Conservation (phyloP, 1,140 invertebrate species). For the Parasteatoda tepidariorum region DNA sequence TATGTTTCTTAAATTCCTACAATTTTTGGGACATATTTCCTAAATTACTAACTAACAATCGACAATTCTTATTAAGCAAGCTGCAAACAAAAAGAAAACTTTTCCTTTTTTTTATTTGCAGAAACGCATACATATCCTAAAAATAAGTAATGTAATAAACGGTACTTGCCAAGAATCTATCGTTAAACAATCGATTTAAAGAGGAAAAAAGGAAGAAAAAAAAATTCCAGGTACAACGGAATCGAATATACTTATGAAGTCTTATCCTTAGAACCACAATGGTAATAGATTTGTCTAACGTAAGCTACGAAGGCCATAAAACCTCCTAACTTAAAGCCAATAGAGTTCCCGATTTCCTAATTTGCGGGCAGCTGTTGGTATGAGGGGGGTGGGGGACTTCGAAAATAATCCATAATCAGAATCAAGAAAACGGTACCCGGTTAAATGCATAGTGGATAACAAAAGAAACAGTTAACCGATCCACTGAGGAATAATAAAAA, state of each 20-base stretch:
- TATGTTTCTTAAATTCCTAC: no score
- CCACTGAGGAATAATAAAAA: background rate
- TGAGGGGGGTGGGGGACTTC: background rate
- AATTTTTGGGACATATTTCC: no score
- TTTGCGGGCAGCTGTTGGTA: background rate
- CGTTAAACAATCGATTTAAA: no score
- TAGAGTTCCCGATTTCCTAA: conserved; percentile 21
- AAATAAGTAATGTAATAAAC: no score
- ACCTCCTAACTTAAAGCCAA: conserved; percentile 29
- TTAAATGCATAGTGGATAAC: background rate
- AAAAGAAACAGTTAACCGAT: conserved; percentile 18
- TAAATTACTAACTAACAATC: no score
- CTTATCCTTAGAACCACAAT: background rate
- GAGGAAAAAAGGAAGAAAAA: no score
- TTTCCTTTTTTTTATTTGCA: no score
- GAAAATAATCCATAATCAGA: background rate
- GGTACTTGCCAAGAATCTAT: no score
- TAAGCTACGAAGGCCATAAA: background rate
- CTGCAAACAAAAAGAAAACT: no score
- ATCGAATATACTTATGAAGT: background rate
- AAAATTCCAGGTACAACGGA: no score
- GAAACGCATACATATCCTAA: no score
- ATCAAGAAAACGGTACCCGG: conserved; percentile 2
- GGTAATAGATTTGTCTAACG: background rate
- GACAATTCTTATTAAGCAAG: no score